Evolutionary conservation across 2,888 invertebrate species (phyloP), one percentile per base, ranked within the genome.

Genomic region (Andrena flavipes): DNA sequence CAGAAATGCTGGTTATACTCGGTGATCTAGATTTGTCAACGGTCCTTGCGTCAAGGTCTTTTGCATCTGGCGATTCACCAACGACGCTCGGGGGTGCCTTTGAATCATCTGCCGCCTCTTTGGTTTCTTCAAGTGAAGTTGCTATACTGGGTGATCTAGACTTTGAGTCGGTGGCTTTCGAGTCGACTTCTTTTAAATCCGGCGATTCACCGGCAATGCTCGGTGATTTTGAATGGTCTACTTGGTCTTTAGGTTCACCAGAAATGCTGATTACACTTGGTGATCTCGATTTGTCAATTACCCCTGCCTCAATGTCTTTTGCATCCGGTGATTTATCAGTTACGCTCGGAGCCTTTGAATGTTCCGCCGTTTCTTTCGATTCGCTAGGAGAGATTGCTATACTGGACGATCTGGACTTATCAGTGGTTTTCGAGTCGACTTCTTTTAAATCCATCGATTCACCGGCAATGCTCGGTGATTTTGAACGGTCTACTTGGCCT

Each of bases 291-390:
- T 29, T 29, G 2, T 3, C 3, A 29, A 3, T 29, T 2, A 0
- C 29, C 29, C 3, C 3, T 29, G 2, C 29, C 3, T 29, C 29
- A 29, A 29, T 0, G 29, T 29, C 29, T 29, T 29, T 29, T 2
- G 29, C 2, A 35, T 85, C 82, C 0, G 68, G 2, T 30, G 81
- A 78, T 1, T 88, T 2, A 33, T 2, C 33, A 33, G 8, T 2
- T 2, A 8, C 10, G 10, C 76, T 76, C 0, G 76, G 64, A 7
- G 76, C 10, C 26, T 88, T 89, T 0, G 89, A 87, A 1, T 23
- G 54, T 6, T 77, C 84, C 2, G 26, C 20, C 1, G 26, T 10
- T 20, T 56, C 26, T 20, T 69, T 42, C 0, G 59, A 54, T 7
- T 77, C 83, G 5, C 2, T 62, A 2, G 69, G n/a, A 5, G 49